Evolutionary conservation across 2,113 vertebrate genomes (phyloP).

Genomic region (Zosterops lateralis): DNA sequence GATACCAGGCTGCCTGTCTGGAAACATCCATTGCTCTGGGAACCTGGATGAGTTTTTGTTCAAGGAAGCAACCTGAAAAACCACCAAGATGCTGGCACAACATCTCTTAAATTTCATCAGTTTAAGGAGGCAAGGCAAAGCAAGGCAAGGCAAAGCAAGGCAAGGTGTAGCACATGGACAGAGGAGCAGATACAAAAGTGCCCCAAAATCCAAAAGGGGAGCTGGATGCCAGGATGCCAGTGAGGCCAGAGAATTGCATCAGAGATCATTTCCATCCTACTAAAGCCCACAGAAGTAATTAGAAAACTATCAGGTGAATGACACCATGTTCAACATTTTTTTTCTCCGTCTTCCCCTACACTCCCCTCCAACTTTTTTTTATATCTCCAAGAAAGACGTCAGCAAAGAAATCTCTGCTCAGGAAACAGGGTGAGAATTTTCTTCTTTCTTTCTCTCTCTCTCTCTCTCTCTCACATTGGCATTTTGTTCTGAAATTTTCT

Average conservation of each 20-base stretch:
- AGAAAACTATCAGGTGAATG: neutral
- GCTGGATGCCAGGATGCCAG: neutral
- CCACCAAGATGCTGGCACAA: neutral
- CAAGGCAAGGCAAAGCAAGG: neutral
- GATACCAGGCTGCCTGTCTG: too few relatives aligned
- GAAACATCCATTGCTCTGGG: neutral
- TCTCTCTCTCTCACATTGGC: neutral
- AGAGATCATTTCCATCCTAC: neutral
- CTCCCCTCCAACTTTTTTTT: fast-evolving
- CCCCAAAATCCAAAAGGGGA: neutral
- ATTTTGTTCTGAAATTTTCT: neutral
- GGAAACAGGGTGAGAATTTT: neutral
- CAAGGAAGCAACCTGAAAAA: neutral
- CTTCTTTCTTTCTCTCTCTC: neutral
- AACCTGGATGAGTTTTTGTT: neutral
- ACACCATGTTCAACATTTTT: fast-evolving
- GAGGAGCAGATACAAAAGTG: neutral
- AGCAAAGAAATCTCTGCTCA: neutral
- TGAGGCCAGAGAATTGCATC: neutral
- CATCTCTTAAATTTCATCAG: neutral
- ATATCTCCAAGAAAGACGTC: neutral
- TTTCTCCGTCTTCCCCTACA: neutral
- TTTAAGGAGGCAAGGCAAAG: neutral
- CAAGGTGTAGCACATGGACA: neutral
- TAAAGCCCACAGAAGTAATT: neutral